These are phyloP conservation scores for Cyrtonyx montezumae DNA, from an alignment of 2,113 vertebrate species.

Conservation along the genomic window DNA sequence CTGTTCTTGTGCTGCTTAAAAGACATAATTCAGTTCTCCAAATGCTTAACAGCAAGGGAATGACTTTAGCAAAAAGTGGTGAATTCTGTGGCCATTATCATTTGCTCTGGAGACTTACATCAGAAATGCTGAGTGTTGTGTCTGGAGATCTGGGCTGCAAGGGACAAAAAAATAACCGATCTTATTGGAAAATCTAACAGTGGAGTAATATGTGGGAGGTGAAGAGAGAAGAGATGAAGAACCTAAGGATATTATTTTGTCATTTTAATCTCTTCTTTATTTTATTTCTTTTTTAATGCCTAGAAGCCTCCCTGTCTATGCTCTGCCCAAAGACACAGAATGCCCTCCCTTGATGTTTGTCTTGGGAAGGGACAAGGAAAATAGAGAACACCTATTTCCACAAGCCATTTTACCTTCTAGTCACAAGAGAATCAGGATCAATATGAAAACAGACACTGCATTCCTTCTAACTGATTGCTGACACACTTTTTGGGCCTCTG, in stretches of 20 bases:
- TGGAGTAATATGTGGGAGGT: not conserved
- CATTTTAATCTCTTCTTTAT: not conserved
- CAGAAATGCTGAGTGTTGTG: not conserved
- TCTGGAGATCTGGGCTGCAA: not conserved
- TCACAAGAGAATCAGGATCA: not conserved
- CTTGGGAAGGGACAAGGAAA: not conserved
- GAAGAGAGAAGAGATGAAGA: not conserved
- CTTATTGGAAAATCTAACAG: slow-evolving; percentile 19
- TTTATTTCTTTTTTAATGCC: not conserved
- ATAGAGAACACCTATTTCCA: not conserved
- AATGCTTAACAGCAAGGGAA: not conserved
- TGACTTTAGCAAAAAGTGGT: not conserved
- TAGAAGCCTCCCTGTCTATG: not conserved
- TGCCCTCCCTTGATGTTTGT: not conserved
- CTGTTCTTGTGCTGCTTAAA: not conserved
- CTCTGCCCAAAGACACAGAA: not conserved
- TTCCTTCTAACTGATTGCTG: not conserved
- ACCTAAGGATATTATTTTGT: not conserved
- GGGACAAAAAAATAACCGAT: not conserved
- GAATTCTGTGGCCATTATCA: not conserved
- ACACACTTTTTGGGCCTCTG: accelerated
- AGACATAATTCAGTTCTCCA: not conserved
- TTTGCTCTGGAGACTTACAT: slow-evolving; percentile 33
- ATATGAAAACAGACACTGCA: not conserved
- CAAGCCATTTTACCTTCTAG: not conserved